Evolutionary conservation across 2,888 invertebrate genomes (phyloP), one percentile per base, ranked within the genome.

Genomic region (Tachina fera): DNA sequence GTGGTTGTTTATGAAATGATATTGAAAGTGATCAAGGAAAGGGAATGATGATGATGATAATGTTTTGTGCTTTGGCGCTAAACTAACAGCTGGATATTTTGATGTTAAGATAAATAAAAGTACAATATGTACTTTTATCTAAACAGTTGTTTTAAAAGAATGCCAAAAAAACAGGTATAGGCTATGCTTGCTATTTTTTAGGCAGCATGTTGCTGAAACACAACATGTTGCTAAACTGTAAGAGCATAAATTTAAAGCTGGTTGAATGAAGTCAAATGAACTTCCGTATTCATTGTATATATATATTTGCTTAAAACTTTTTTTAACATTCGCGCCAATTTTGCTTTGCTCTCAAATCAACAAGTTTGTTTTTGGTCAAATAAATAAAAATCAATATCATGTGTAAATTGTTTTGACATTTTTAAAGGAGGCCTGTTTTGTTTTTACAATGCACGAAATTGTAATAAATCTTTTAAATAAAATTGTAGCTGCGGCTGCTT

Each of bases 381-480:
- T 74, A 74, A 77, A 78, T 68, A 80, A 81, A 83, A 86, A 81
- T 81, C 83, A 84, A 86, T 84, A 86, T 77, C 80, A 81, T 83
- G 83, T 86, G 86, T 80, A 79, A 86, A 83, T 61, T 83, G 79
- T 83, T 86, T 76, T 86, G 86, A 86, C 79, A 83, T 79, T 85
- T 75, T 85, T 84, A 84, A 88, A 87, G 87, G 87, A 88, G 88
- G 88, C 83, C 72, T 83, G 87, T 83, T 71, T 82, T 31, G 5
- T 31, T 31, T 31, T 87, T 84, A 83, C 86, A 87, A 87, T 87
- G 87, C 87, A 88, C 88, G 87, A 87, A 87, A 87, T 87, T 85
- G 88, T 87, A 87, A 88, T 88, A 88, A 88, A 88, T 88, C 87
- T 87, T 87, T 83, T 71, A 77, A 82, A 80, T 79, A 71, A 78